A percentile compares a stretch with the other conserved stretches of the same genome.
Conservation (phyloP, 2,888 invertebrate species). For the Platycheirus rosarum region DNA sequence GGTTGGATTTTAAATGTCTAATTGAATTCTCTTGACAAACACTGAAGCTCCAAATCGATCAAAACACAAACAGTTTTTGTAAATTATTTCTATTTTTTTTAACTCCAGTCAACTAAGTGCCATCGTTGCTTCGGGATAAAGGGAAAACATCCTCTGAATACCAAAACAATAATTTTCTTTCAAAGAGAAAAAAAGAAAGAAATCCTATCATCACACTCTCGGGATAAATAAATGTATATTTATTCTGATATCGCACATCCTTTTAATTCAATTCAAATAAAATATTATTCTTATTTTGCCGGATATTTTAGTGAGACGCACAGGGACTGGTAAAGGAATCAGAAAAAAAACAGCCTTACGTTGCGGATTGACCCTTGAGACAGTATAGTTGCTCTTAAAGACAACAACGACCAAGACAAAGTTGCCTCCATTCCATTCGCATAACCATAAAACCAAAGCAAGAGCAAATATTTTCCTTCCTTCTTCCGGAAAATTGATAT, state of each 20-base stretch:
- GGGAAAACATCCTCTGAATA: slow-evolving; percentile 23
- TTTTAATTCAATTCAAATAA: slow-evolving; percentile 62
- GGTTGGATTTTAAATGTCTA: no score
- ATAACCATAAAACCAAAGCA: slow-evolving; percentile 44
- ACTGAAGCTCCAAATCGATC: no score
- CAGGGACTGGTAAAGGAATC: not conserved
- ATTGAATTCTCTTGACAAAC: no score
- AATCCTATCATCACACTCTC: slow-evolving; percentile 60
- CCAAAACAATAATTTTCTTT: slow-evolving; percentile 31
- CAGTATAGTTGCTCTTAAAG: slow-evolving; percentile 12
- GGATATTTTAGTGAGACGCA: not conserved
- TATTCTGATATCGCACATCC: slow-evolving; percentile 30
- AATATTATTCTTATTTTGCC: slow-evolving; percentile 40
- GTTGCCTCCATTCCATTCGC: slow-evolving; percentile 27
- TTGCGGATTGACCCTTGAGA: slow-evolving; percentile 61
- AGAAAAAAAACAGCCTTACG: slow-evolving; percentile 20
- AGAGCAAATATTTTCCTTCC: slow-evolving; percentile 40
- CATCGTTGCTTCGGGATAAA: slow-evolving; percentile 10
- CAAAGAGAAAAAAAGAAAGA: slow-evolving; percentile 37
- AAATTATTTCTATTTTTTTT: no score
- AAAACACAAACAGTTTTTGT: no score
- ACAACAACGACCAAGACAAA: slow-evolving; percentile 8
- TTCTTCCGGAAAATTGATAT: slow-evolving; percentile 67
- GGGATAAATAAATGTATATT: slow-evolving; percentile 47
- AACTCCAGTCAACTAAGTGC: no score